Base-by-base conservation (phyloP, 2,113 vertebrate genomes). In the Aleadryas rufinucha region DNA sequence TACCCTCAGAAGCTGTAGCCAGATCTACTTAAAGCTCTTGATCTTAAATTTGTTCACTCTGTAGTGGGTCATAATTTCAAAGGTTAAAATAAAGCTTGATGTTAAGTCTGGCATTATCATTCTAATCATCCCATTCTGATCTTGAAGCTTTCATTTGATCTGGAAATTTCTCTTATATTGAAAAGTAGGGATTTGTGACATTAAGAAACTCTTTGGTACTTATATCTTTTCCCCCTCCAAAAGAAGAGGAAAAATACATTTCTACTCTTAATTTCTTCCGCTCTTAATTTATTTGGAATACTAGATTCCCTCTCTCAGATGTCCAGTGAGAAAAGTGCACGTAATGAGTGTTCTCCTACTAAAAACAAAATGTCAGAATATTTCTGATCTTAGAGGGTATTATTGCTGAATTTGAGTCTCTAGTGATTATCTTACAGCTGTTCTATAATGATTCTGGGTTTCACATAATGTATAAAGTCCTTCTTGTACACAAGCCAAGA, bases 361-460 rank as follows among this genome's bases (percentile, higher is more conserved):
- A n/a, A 69, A 47, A 81, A 76, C 6, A 70, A 76, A 92, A 68
- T 31, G 24, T 61, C 85, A 88, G 84, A 28, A 50, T 53, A 8
- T 77, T 96, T 77, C 59, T 5, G 10, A 89, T 39, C 35, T 47
- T 88, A 37, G 33, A 75, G 57, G 15, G 54, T 49, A 54, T 94
- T 88, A 44, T 75, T 85, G 60, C 49, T 41, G 56, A 95, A 87
- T 93, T 71, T 82, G 60, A 71, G 31, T 92, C 84, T 87, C 79
- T 57, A 76, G 63, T 44, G 68, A 80, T 68, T 24, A 21, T 82
- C 89, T 96, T 86, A 92, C 85, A 96, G 59, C 77, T 93, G 70
- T 50, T 96, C 74, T 92, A 70, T 89, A 96, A 54, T 6, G 6
- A 71, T 56, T 68, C 26, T 68, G 74, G 5, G 4, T 85, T 90